Base-by-base conservation (phyloP, 2,888 invertebrate species). In the Antitype chi region DNA sequence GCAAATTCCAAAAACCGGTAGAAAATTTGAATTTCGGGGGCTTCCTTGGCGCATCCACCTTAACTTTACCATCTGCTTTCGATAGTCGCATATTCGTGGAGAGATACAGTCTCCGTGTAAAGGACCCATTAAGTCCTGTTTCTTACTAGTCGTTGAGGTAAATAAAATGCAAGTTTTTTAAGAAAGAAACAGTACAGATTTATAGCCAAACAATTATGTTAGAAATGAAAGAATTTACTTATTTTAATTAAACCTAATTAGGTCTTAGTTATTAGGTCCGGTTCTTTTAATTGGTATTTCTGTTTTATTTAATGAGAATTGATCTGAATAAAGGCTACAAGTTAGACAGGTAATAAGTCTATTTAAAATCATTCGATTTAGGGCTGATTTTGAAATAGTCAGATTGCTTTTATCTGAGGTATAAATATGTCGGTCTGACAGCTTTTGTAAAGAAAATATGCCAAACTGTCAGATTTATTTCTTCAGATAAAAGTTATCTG, bases 161-260 rank as follows among this genome's bases (percentile, higher is more conserved):
- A 47, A 64, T 63, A 32, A 52, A 60, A 38, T 59, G 11, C 47
- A 55, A 55, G 32, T 64, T 20, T 9, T 38, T 49, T 6, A 38
- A 53, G 20, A 49, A 1, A 11, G 38, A 57, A 69, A 55, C 15
- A n/a, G 13, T 17, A 47, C n/a, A 25, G n/a, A 23, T 62, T 76
- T 62, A 77, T 47, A 68, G 68, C 62, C 68, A 15, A 63, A 62
- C n/a, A 25, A 49, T 38, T 15, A 25, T 28, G 38, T 73, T 66
- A 28, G 49, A 67, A 59, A 49, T 55, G 11, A 53, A 70, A 49
- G 43, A 59, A 69, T 25, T 70, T 74, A 38, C 70, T 74, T 83
- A 81, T 23, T 66, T 78, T 67, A 86, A 79, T 75, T 78, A 84
- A 73, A 8, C 67, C 60, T 87, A 38, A 81, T 47, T 69, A 60